These are phyloP conservation scores for Drosophila barbarae DNA, from an alignment of 2,888 invertebrate species.

Conservation along the genomic window DNA sequence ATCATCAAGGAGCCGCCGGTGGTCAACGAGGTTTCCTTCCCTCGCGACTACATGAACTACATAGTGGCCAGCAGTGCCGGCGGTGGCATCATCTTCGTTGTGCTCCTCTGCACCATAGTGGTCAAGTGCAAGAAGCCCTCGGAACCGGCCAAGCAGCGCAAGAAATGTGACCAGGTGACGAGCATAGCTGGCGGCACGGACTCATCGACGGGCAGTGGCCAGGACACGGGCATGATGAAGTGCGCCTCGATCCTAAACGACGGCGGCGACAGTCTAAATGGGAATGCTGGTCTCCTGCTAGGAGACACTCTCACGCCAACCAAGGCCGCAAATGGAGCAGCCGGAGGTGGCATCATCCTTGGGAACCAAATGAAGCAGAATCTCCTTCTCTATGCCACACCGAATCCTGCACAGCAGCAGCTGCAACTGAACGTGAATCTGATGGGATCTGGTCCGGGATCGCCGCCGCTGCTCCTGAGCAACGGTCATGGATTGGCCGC, in stretches of 20 bases:
- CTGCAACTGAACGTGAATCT: slow-evolving; percentile 67
- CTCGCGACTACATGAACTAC: slow-evolving; percentile 86
- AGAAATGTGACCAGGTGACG: slow-evolving; percentile 82
- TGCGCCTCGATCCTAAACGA: slow-evolving; percentile 80
- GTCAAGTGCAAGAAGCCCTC: slow-evolving; percentile 81
- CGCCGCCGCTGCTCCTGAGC: slow-evolving; percentile 67
- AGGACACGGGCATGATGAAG: slow-evolving; percentile 81
- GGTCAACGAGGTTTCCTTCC: slow-evolving; percentile 85
- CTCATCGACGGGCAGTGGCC: slow-evolving; percentile 77
- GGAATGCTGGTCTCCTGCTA: slow-evolving; percentile 60
- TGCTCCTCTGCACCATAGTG: slow-evolving; percentile 85
- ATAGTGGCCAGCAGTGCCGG: slow-evolving; percentile 85
- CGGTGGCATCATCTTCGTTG: slow-evolving; percentile 83
- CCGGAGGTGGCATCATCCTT: slow-evolving; percentile 70
- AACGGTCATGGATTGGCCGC: slow-evolving; percentile 57
- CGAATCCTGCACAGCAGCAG: slow-evolving; percentile 57
- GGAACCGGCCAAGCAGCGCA: slow-evolving; percentile 79
- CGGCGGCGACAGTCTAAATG: slow-evolving; percentile 64
- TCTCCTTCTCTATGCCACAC: slow-evolving; percentile 77
- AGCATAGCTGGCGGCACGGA: slow-evolving; percentile 76
- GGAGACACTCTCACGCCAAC: slow-evolving; percentile 75
- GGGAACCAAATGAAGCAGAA: slow-evolving; percentile 79
- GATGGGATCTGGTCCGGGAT: slow-evolving; percentile 67
- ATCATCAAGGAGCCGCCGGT: slow-evolving; percentile 87
- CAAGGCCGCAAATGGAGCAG: slow-evolving; percentile 62